A percentile compares a stretch with the other conserved stretches of the same genome.
These are phyloP conservation scores for Brachionus rotundiformis DNA, from an alignment of 1,140 invertebrate species.

Conservation along the genomic window DNA sequence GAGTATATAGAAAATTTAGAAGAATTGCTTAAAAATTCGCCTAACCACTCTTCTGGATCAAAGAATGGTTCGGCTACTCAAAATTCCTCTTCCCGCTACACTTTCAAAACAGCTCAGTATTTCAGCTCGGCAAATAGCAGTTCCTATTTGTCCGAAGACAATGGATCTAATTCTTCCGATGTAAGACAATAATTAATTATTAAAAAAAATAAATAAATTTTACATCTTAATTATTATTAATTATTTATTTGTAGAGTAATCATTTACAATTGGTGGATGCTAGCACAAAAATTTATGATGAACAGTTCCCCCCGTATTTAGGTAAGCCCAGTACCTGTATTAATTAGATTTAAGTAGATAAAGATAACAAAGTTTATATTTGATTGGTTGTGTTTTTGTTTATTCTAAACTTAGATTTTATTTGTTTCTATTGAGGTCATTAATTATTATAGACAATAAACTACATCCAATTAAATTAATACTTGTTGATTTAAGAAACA, in stretches of 20 bases:
- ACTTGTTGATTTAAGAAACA: background rate
- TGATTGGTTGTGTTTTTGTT: background rate
- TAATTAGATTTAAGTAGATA: background rate
- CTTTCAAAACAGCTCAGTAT: background rate
- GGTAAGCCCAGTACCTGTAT: slow-evolving; percentile 10
- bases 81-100: background rate
- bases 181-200: background rate
- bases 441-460: background rate
- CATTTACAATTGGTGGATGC: background rate
- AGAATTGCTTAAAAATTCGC: slow-evolving; percentile 62
- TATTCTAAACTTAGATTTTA: background rate
- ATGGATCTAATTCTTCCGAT: slow-evolving; percentile 31
- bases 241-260: slow-evolving; percentile 40
- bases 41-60: background rate
- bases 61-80: background rate
- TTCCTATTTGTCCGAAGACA: slow-evolving; percentile 40
- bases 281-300: slow-evolving; percentile 6
- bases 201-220: background rate
- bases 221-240: background rate
- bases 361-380: background rate
- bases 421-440: background rate
- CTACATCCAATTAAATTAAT: background rate
- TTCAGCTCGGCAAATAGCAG: slow-evolving; percentile 27
- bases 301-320: slow-evolving; percentile 27
- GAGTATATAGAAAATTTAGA: slow-evolving; percentile 96